A percentile compares a stretch with the other conserved stretches of the same genome.
Conservation (phyloP, 1,140 invertebrate genomes). For the Argopecten irradians region DNA sequence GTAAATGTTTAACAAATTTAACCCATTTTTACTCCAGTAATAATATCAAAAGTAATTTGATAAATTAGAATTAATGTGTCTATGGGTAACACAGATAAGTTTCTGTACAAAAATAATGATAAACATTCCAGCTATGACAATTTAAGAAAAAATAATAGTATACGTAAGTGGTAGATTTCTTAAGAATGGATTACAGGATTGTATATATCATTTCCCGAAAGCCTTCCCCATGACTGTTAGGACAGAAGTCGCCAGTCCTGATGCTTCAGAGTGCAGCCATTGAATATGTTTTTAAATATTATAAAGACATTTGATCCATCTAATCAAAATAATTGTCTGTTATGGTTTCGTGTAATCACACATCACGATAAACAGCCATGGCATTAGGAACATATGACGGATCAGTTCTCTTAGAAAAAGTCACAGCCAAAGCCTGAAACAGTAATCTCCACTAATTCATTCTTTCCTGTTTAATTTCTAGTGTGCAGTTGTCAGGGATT, state of each 20-base stretch:
- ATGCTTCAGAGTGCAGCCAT: neutral
- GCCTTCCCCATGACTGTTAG: neutral
- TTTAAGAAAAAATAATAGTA: no score
- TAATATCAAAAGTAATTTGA: no score
- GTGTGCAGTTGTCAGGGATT: neutral
- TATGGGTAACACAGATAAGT: no score
- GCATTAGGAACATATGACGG: neutral
- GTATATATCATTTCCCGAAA: neutral
- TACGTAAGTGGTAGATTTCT: neutral
- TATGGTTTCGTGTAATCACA: neutral
- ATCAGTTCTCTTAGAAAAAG: neutral
- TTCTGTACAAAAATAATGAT: no score
- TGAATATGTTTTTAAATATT: neutral
- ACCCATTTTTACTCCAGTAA: no score
- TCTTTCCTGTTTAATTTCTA: conserved; percentile 18
- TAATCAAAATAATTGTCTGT: neutral
- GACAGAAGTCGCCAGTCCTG: neutral
- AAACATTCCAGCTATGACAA: no score
- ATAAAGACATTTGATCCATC: neutral
- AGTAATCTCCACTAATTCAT: conserved; percentile 1
- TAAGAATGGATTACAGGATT: neutral
- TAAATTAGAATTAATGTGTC: no score
- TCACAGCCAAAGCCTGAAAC: conserved; percentile 15
- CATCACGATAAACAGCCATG: neutral
- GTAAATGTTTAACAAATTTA: no score